Base-by-base conservation (phyloP, 2,113 vertebrate genomes). In the Donacobius atricapilla region DNA sequence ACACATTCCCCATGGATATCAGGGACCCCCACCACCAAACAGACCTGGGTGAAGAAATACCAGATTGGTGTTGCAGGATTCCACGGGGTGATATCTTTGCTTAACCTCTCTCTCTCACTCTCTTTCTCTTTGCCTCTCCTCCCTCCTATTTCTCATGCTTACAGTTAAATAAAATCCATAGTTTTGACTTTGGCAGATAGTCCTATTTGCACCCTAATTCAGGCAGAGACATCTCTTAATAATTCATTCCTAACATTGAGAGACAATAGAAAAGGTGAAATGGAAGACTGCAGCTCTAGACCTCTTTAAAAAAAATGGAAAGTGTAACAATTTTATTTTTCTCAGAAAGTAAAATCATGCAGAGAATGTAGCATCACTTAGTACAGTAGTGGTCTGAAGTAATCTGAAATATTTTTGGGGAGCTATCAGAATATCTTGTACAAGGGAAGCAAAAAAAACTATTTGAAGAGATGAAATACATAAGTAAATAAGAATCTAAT, bases 41-140 rank as follows among this genome's bases (percentile, higher is more conserved):
- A 37, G 27, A 33, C 11, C 33, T 10, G 68, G 57, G 13, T 33
- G 47, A 72, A 72, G 2, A 37, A 72, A n/a, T 7, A 45, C 48
- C n/a, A 64, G 48, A 20, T 11, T 56, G 27, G 39, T 0, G 0
- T 33, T 1, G 1, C 40, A 72, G 22, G 11, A 54, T 27, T 54
- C 27, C n/a, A 47, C 0, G 0, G 64, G 69, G n/a, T 64, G 14
- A 18, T 23, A 17, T 45, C 39, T 45, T 33, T 37, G 21, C 33
- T 31, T 45, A 33, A 39, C 16, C 27, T 44, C 53, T 47, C 33
- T 28, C n/a, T n/a, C 53, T 24, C 27, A 15, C 6, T 24, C 12
- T 51, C 5, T 45, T 19, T 65, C 25, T 65, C 40, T 71, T 71
- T 1, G 0, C 25, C 56, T 16, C 25, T 61, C 8, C 56, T 5